Conservation (phyloP, 2,113 vertebrate genomes). For the Madoqua kirkii region DNA sequence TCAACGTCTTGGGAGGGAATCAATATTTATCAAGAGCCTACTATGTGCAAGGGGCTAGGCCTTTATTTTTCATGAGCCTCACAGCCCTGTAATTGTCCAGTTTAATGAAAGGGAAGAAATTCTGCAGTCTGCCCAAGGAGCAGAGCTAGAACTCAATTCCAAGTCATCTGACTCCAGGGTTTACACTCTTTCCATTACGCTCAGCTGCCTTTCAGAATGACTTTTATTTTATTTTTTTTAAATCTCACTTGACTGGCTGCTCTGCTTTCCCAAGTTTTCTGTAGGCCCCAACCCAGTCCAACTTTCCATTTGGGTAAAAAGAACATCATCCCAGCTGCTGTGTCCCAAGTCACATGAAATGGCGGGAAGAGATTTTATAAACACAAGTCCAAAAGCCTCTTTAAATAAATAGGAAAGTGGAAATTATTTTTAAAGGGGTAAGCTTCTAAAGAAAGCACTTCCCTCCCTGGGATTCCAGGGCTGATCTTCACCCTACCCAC, state of each 20-base stretch:
- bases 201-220: background rate
- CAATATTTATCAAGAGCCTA: background rate
- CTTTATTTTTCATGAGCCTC: background rate
- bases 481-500: no score
- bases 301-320: conserved; percentile 56
- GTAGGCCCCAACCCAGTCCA: background rate
- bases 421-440: background rate
- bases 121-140: background rate
- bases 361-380: conserved; percentile 16
- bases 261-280: conserved; percentile 39
- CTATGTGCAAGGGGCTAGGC: fast-evolving
- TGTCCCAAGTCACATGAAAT: conserved; percentile 41
- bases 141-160: background rate
- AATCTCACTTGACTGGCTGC: background rate
- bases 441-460: conserved; percentile 29
- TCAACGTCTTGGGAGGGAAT: background rate
- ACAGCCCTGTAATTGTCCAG: background rate
- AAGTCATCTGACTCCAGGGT: background rate
- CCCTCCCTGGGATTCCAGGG: background rate
- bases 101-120: background rate
- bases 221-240: background rate
- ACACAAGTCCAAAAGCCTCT: conserved; percentile 34
- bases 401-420: conserved; percentile 54
- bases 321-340: conserved; percentile 22
- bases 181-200: conserved; percentile 27